Percentiles rank a stretch among this genome's conserved stretches.
Evolutionary conservation across 2,113 vertebrate species (phyloP).

Genomic region (Agapornis roseicollis): DNA sequence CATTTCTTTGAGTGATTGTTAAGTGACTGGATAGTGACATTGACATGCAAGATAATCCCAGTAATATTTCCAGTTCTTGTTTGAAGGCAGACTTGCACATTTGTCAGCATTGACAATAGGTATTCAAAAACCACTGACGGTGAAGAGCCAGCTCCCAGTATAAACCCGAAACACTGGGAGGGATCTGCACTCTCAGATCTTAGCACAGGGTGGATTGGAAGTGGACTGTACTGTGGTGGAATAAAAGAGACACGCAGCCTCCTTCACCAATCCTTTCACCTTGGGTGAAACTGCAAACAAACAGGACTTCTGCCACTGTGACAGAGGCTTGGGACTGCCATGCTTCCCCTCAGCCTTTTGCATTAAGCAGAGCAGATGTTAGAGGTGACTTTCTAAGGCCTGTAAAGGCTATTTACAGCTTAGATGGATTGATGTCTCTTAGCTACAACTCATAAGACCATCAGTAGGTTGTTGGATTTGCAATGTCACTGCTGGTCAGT

Average conservation of each 20-base stretch:
- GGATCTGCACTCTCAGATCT: not conserved
- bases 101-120: not conserved
- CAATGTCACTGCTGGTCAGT: not conserved
- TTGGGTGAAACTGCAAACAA: not conserved
- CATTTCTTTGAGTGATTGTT: conserved; percentile 91
- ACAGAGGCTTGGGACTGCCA: not conserved
- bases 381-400: not conserved
- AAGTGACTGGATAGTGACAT: conserved; percentile 81
- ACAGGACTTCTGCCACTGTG: not conserved
- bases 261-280: not conserved
- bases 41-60: conserved; percentile 63
- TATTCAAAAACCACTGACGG: not conserved
- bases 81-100: not conserved
- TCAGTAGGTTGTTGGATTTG: not conserved
- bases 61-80: conserved; percentile 61
- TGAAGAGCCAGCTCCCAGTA: not conserved
- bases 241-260: not conserved
- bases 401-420: not conserved
- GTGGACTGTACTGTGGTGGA: not conserved
- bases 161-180: not conserved
- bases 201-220: not conserved
- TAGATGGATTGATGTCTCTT: not conserved
- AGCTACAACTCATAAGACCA: not conserved
- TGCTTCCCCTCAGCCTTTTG: not conserved
- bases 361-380: not conserved